Conservation (phyloP, 2,797 vertebrate genomes). For the Lepilemur septentrionalis region DNA sequence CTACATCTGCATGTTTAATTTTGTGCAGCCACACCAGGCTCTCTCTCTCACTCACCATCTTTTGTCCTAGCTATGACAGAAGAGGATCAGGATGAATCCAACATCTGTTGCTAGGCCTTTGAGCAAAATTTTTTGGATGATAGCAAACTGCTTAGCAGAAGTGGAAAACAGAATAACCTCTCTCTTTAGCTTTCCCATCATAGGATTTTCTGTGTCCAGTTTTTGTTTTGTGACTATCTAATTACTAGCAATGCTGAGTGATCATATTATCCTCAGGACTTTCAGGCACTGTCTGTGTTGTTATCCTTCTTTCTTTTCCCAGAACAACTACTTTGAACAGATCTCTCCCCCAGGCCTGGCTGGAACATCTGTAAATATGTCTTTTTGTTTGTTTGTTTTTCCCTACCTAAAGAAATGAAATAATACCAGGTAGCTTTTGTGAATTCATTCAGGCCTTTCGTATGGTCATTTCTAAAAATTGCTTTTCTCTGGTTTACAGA, state of each 20-base stretch:
- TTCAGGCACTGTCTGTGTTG: background rate
- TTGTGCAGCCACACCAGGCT: background rate
- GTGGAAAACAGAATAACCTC: background rate
- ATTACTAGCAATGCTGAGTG: background rate
- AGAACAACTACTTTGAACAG: background rate
- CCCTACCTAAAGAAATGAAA: background rate
- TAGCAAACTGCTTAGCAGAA: background rate
- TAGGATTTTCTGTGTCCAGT: background rate
- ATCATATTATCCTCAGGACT: background rate
- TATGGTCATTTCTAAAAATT: constrained; percentile 30
- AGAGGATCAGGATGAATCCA: background rate
- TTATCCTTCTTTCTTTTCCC: background rate
- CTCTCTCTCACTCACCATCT: background rate
- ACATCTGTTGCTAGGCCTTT: background rate
- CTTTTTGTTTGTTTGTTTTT: background rate
- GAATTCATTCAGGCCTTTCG: background rate
- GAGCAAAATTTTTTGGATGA: background rate
- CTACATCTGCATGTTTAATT: background rate
- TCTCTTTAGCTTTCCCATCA: background rate
- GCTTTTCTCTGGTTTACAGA: background rate
- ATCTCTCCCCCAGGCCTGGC: background rate
- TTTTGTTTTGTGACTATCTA: background rate
- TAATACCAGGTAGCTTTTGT: background rate
- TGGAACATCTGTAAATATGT: background rate
- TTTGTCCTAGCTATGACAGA: background rate